Percentiles rank a stretch among this genome's conserved stretches.
Conservation (phyloP, 2,113 vertebrate species). For the Paralichthys olivaceus region DNA sequence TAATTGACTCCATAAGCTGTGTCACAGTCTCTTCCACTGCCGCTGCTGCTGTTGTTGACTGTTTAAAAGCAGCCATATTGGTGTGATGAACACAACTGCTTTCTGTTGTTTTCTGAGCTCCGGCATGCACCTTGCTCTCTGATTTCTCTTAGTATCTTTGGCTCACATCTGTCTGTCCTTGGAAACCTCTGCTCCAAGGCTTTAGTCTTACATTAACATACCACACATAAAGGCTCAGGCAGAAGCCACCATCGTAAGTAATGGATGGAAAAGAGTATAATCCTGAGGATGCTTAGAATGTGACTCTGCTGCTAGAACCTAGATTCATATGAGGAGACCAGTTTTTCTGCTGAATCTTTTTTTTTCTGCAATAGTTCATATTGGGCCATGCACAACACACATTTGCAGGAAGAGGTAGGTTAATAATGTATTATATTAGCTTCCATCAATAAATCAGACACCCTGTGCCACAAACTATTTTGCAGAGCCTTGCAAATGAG, state of each 20-base stretch:
- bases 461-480: conserved; percentile 27
- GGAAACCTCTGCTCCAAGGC: background rate
- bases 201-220: background rate
- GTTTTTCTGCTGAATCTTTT: background rate
- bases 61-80: background rate
- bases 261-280: background rate
- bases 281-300: background rate
- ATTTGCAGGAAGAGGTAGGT: background rate
- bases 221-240: background rate
- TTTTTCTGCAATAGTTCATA: background rate
- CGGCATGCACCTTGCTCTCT: background rate
- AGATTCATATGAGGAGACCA: background rate
- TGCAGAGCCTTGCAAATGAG: conserved; percentile 5
- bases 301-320: too few species aligned
- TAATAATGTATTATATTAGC: conserved; percentile 35
- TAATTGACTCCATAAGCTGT: background rate
- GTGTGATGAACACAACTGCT: background rate
- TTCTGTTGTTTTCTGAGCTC: background rate
- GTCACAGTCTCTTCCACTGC: background rate
- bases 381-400: conserved; percentile 2
- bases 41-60: background rate
- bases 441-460: conserved; percentile 19
- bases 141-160: background rate
- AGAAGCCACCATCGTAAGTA: background rate
- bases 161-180: background rate